These are phyloP conservation scores for Brachylomia viminalis DNA, from an alignment of 2,888 invertebrate species.

Conservation along the genomic window DNA sequence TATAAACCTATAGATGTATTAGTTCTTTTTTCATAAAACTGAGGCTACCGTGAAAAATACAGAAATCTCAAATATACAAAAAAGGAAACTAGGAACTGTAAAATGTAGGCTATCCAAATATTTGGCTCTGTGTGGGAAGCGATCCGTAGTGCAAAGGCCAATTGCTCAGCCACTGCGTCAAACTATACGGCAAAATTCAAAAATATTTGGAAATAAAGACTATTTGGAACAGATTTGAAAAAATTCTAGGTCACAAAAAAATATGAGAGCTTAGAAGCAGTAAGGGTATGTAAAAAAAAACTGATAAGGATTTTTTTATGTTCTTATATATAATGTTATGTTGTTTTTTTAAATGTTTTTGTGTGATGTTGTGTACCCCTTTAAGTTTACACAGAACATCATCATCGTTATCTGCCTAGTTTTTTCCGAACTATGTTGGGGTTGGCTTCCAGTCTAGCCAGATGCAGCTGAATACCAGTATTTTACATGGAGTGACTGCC, in stretches of 20 bases:
- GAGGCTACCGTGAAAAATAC: neutral
- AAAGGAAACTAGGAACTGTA: neutral
- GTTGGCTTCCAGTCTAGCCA: no score
- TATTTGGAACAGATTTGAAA: neutral
- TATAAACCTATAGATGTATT: neutral
- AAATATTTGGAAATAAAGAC: constrained; percentile 6
- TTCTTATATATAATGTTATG: no score
- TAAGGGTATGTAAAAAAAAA: neutral
- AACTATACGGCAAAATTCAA: neutral
- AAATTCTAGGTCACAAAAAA: neutral
- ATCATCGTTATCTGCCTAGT: no score
- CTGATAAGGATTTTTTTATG: no score
- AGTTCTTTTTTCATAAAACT: neutral
- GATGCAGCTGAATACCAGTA: no score
- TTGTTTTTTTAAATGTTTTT: neutral
- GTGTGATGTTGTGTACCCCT: neutral
- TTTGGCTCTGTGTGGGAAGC: constrained; percentile 13
- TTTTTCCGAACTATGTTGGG: no score
- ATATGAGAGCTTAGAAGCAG: neutral
- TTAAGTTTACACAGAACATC: neutral
- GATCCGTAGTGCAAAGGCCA: constrained; percentile 13
- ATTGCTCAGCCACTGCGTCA: neutral
- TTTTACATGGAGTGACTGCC: no score
- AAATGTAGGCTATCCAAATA: constrained; percentile 43
- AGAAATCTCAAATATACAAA: neutral